phyloP scores from a whole-genome alignment of 2,113 vertebrate genomes.

The Osmerus mordax region DNA sequence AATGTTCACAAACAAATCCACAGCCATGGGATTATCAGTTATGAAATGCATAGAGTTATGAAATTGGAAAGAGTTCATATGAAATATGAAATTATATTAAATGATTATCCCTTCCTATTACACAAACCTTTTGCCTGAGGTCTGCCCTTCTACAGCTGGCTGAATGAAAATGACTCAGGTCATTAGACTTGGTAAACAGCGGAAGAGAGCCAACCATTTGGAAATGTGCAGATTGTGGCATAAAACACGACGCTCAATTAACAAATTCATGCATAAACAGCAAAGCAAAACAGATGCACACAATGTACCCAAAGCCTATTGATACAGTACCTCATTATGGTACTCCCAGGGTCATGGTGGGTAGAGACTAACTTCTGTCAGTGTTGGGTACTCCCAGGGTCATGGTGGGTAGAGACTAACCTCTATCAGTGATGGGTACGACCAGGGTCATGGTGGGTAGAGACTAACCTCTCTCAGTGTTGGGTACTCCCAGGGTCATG shows the following conservation, averaged over 20 bases:
- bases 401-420: constrained; percentile 61
- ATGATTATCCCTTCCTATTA: no score
- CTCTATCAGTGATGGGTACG: constrained; percentile 92
- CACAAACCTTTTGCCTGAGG: no score
- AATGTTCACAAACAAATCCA: no score
- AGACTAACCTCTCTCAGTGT: constrained; percentile 89
- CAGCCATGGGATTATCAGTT: no score
- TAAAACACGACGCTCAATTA: constrained; percentile 1
- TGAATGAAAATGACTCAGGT: not conserved
- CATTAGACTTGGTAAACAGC: not conserved
- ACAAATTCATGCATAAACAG: constrained; percentile 10
- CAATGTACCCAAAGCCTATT: constrained; percentile 11
- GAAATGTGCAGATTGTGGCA: not conserved
- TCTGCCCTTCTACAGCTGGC: no score
- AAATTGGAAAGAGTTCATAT: no score
- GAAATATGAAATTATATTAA: no score
- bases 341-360: not conserved
- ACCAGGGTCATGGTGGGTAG: constrained; percentile 85
- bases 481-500: constrained; percentile 86
- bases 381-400: not conserved
- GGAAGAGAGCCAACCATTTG: not conserved
- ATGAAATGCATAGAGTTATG: no score
- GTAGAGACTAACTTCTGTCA: constrained; percentile 61
- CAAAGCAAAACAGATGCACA: constrained; percentile 8
- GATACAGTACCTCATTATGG: not conserved